A percentile compares a stretch with the other conserved stretches of the same genome.
These are phyloP conservation scores for Collichthys lucidus DNA, from an alignment of 2,113 vertebrate genomes.

Conservation along the genomic window DNA sequence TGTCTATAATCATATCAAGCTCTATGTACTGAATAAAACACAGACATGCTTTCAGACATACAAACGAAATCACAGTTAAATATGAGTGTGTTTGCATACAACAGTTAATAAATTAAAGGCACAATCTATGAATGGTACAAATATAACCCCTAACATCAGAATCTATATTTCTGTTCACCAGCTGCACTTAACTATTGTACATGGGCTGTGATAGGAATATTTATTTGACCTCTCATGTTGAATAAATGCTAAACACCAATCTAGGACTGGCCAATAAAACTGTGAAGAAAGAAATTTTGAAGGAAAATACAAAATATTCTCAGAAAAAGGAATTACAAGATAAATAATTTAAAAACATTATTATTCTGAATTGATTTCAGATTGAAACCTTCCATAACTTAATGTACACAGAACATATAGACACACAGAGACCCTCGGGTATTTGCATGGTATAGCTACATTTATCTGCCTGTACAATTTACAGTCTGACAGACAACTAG, in stretches of 20 bases:
- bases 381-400: not conserved
- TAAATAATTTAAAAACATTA: not conserved
- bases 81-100: not conserved
- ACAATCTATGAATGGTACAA: not conserved
- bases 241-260: not conserved
- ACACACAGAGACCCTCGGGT: not conserved
- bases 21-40: conserved; percentile 6
- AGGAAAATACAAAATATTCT: not conserved
- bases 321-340: not conserved
- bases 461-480: not conserved
- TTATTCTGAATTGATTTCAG: not conserved
- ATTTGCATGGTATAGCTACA: not conserved
- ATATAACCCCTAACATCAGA: conserved; percentile 3
- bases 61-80: conserved; percentile 15
- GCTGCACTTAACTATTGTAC: not conserved
- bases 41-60: conserved; percentile 29
- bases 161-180: not conserved
- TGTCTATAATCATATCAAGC: not conserved
- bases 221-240: not conserved
- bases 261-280: not conserved
- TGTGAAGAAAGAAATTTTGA: not conserved
- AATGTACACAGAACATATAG: not conserved
- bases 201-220: not conserved
- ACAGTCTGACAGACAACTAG: not conserved
- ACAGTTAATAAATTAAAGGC: not conserved